phyloP scores from a whole-genome alignment of 1,140 invertebrate species.

The Philopotamus ludificatus region DNA sequence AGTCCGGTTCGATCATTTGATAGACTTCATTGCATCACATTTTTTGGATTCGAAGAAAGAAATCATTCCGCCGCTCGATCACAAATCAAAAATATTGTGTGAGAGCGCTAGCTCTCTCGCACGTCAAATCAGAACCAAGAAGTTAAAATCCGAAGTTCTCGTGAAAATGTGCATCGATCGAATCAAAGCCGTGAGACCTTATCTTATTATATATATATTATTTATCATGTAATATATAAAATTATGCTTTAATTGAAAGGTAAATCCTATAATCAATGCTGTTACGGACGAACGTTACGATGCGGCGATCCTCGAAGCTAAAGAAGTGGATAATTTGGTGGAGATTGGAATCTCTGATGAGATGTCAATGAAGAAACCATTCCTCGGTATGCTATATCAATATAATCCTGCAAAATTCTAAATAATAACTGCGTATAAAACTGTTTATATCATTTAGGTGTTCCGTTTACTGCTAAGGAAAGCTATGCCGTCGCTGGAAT shows the following conservation, averaged over 20 bases:
- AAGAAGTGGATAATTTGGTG: conserved; percentile 67
- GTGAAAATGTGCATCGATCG: conserved; percentile 73
- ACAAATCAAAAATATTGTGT: conserved; percentile 60
- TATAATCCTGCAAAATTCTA: background rate
- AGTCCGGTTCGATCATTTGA: conserved; percentile 44
- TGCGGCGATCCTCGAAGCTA: conserved; percentile 74
- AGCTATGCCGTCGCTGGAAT: conserved; percentile 61
- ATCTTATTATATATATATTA: background rate
- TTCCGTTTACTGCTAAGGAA: conserved; percentile 78
- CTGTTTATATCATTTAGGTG: conserved; percentile 54
- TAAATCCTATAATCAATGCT: conserved; percentile 75
- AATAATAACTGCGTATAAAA: background rate
- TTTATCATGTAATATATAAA: conserved; percentile 17
- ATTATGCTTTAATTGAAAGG: conserved; percentile 43
- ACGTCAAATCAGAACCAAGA: conserved; percentile 62
- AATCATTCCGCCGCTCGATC: conserved; percentile 56
- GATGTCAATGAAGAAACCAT: conserved; percentile 64
- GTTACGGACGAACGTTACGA: conserved; percentile 77
- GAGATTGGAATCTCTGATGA: conserved; percentile 57
- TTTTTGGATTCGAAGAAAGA: conserved; percentile 59
- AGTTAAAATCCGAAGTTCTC: conserved; percentile 68
- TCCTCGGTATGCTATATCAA: conserved; percentile 58
- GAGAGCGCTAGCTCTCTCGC: conserved; percentile 67
- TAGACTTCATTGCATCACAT: conserved; percentile 51
- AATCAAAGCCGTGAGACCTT: conserved; percentile 70